Evolutionary conservation across 2,797 vertebrate genomes (phyloP).

Genomic region (Crypturellus tataupa): DNA sequence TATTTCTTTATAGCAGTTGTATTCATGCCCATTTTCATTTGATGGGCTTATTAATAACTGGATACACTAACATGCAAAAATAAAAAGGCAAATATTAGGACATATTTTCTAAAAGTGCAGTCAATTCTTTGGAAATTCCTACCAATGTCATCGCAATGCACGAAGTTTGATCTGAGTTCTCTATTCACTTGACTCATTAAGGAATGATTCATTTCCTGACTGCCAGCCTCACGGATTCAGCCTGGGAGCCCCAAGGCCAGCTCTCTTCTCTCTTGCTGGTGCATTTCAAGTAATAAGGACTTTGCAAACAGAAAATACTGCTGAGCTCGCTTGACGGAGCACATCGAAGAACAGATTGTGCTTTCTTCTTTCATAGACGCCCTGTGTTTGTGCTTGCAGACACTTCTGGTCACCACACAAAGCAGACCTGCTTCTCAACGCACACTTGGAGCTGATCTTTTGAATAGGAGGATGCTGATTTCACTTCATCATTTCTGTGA

Average conservation of each 20-base stretch:
- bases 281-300: background rate
- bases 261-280: background rate
- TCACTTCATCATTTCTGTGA: background rate
- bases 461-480: background rate
- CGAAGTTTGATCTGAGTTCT: accelerated
- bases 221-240: background rate
- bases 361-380: background rate
- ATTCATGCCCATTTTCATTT: background rate
- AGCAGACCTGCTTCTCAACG: background rate
- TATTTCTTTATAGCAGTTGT: background rate
- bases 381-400: background rate
- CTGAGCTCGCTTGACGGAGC: background rate
- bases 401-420: background rate
- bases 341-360: background rate
- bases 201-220: background rate
- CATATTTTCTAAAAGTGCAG: background rate
- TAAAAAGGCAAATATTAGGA: background rate
- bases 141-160: background rate
- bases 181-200: background rate
- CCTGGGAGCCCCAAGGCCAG: background rate
- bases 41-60: background rate
- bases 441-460: background rate
- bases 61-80: background rate
- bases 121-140: background rate
- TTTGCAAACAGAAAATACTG: background rate